Evolutionary conservation across 2,888 invertebrate genomes (phyloP).

Genomic region (Entomobrya proxima): DNA sequence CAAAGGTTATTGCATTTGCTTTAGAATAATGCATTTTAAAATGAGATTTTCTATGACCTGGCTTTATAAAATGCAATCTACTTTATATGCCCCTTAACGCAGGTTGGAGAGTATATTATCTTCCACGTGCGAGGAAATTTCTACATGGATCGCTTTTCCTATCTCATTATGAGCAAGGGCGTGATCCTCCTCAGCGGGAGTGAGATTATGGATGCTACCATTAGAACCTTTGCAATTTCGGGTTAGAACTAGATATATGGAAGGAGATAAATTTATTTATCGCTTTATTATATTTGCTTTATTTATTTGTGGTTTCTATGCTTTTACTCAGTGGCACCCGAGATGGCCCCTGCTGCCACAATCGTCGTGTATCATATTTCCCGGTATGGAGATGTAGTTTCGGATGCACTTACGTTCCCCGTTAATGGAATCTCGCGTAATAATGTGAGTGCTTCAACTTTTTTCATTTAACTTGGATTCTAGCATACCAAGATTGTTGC

Average conservation of each 20-base stretch:
- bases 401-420: constrained; percentile 96
- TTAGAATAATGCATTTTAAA: not conserved
- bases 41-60: not conserved
- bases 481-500: not conserved
- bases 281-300: constrained; percentile 77
- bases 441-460: constrained; percentile 79
- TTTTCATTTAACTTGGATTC: constrained; percentile 34
- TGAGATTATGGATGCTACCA: constrained; percentile 87
- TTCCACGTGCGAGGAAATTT: constrained; percentile 95
- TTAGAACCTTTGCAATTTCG: constrained; percentile 89
- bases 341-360: constrained; percentile 95
- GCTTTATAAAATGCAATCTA: constrained; percentile 19
- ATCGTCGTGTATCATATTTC: constrained; percentile 92
- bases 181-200: constrained; percentile 90
- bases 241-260: too few species aligned
- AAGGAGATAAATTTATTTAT: constrained; percentile 90
- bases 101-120: constrained; percentile 95
- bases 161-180: constrained; percentile 94
- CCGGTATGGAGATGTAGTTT: constrained; percentile 88
- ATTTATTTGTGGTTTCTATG: constrained; percentile 88
- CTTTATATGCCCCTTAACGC: constrained; percentile 74
- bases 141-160: constrained; percentile 91
- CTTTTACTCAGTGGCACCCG: constrained; percentile 87
- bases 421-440: constrained; percentile 96
- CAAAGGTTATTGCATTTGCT: constrained; percentile 80